Base-by-base conservation (phyloP, 2,888 invertebrate genomes). In the Erebia palarica region DNA sequence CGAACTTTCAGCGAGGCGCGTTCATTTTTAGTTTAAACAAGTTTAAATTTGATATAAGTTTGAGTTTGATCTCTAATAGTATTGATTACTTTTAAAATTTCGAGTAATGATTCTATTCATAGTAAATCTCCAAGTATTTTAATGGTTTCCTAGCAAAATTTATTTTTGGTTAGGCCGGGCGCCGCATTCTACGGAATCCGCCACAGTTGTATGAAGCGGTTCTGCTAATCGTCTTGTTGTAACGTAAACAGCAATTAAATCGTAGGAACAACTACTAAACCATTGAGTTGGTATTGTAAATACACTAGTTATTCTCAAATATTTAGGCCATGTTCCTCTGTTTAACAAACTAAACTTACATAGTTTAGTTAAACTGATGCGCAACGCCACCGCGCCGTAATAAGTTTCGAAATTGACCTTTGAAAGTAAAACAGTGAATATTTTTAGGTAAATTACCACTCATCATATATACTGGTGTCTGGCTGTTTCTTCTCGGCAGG, bases 201-300 rank as follows among this genome's bases (percentile, higher is more conserved):
- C 36, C 3, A 59, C 13, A 36, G 8, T 21, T 58, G 13, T 36
- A 36, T 7, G 13, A 36, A 59, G 59, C 14, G 61, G 4, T 47
- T 61, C 61, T 61, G 61, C 61, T 61, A 61, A 61, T 61, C 44
- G 13, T 61, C 61, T 8, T 8, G 3, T 47, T n/a, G 21, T 47
- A 18, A 16, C 47, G 61, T 44, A 47, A 7, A n/a, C 60, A 36
- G 4, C 44, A 16, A 59, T 59, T 59, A 21, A 36, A 11, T 47
- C 47, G 5, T 14, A 1, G 1, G 11, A 47, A 13, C 13, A 47
- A 11, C 47, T 16, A 53, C 21, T 18, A 47, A 13, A 18, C 18
- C 47, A 61, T 18, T 61, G 47, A 61, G 18, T 44, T 44, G 8
- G 61, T 18, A 16, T 5, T 21, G 61, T 47, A 47, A 61, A 61